Base-by-base conservation (phyloP, 2,113 vertebrate species). In the Hemiscyllium ocellatum region DNA sequence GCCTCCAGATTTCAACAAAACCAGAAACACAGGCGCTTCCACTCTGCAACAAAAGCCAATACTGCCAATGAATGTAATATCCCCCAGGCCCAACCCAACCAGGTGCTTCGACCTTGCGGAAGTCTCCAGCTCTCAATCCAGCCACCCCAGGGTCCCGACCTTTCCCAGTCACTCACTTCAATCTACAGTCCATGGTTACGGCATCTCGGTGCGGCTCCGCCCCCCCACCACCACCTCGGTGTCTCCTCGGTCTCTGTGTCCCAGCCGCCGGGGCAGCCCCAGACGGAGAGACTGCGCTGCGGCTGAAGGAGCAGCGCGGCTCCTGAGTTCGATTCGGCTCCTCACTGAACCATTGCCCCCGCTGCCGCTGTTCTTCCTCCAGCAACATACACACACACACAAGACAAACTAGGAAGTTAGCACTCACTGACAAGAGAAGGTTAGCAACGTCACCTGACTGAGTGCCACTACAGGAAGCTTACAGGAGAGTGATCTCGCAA, bases 161-260 rank as follows among this genome's bases (percentile, higher is more conserved):
- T 66, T 61, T 33, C 89, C 19, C 89, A 93, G 33, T 93, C 66
- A 72, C 93, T 93, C 37, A 72, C 93, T 72, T 70, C 66, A 95
- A 68, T 95, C 93, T 95, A 69, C 93, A 70, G 37, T 95, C 93
- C 93, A 95, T 95, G 93, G 93, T 50, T 72, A 95, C 66, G 93
- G 93, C 93, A 95, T 95, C 66, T 70, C 93, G 93, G 37, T 72
- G 93, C 93, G 68, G 61, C 61, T 56, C 29, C 24, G 22, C 4
- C 47, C 47, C 50, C 85, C 85, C 1, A n/a, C n/a, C n/a, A n/a
- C n/a, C 42, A 47, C 33, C 80, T 20, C 1, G 37, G 7, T 37
- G 20, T 50, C 89, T 20, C 90, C 90, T 33, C 90, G 1, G 12
- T 17, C 91, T 37, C 61, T 42, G 52, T 47, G 42, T 6, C 8